Base-by-base conservation (phyloP, 1,140 invertebrate genomes). In the Maconellicoccus hirsutus region DNA sequence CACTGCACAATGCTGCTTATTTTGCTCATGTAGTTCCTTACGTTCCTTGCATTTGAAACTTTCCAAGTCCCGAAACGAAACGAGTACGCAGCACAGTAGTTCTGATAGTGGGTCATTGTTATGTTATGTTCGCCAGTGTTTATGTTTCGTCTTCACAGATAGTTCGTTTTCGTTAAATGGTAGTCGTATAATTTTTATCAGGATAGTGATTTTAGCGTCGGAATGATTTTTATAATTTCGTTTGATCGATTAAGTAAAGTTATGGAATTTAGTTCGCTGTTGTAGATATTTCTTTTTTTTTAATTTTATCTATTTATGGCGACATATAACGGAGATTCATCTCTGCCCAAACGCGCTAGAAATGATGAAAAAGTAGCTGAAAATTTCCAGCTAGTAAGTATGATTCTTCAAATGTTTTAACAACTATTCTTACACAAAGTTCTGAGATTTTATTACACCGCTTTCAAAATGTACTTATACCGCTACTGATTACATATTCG, bases 331-430 rank as follows among this genome's bases (percentile, higher is more conserved):
- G 61, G 27, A 21, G 26, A 29, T 61, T 29, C 63, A 38, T 29
- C 61, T 21, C 71, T 39, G 38, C 38, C 59, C 25, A 21, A 69
- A 23, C 29, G 71, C 39, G 27, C 61, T 26, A 63, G 33, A 69
- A 63, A 63, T 71, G 59, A 33, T 66, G 42, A 52, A 8, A 52
- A 52, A 52, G 42, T 52, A 14, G 4, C 42, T 4, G 16, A 63
- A 1, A 63, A 26, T 71, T 25, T 25, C 25, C 27, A 69, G 27
- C 6, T 61, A 52, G 39, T 59, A 52, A 52, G 42, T 52, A 52
- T 52, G n/a, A 16, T 33, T 6, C 12, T n/a, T n/a, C n/a, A n/a
- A n/a, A n/a, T n/a, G n/a, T n/a, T n/a, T n/a, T n/a, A n/a, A n/a
- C n/a, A n/a, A n/a, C n/a, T n/a, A n/a, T n/a, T n/a, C n/a, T n/a